Base-by-base conservation (phyloP, 2,888 invertebrate species). In the Apamea crenata region DNA sequence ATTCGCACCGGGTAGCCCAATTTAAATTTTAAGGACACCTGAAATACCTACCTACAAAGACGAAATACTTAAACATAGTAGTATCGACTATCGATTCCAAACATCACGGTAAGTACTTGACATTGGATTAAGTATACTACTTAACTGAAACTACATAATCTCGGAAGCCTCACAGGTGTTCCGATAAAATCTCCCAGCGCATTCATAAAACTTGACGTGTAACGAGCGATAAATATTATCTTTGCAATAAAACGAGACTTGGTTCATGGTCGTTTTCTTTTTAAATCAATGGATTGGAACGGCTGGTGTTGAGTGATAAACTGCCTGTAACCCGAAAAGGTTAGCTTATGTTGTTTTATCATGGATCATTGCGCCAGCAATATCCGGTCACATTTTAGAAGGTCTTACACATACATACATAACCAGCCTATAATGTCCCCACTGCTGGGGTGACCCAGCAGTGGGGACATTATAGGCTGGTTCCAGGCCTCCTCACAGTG, bases 101-200 rank as follows among this genome's bases (percentile, higher is more conserved):
- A 65, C 16, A 66, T 56, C 65, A 25, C 59, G 29, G 44, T 56
- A 56, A 56, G n/a, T 69, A 74, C 69, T 78, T 70, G 50, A 70
- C 59, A 70, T 73, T 40, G 69, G 59, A 73, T 65, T 63, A 65
- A 70, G 44, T 78, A 63, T 14, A 72, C 32, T 79, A 75, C 84
- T 75, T 75, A 65, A 77, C 29, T 73, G 36, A 66, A 80, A 65
- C 74, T 74, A 85, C 73, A 56, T 76, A 71, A 84, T 85, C 82
- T 78, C 82, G 36, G 85, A 85, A 85, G 65, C 74, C 85, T 50
- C 65, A 76, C 66, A 82, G 78, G 76, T 82, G 78, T 74, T 67
- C 47, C 67, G 63, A 78, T 74, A 80, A 74, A 61, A 78, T 82
- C 78, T 65, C 61, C 32, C 61, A 65, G 25, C 47, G 68, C 61